phyloP scores from a whole-genome alignment of 1,140 invertebrate species.

The Drosophila suzukii region DNA sequence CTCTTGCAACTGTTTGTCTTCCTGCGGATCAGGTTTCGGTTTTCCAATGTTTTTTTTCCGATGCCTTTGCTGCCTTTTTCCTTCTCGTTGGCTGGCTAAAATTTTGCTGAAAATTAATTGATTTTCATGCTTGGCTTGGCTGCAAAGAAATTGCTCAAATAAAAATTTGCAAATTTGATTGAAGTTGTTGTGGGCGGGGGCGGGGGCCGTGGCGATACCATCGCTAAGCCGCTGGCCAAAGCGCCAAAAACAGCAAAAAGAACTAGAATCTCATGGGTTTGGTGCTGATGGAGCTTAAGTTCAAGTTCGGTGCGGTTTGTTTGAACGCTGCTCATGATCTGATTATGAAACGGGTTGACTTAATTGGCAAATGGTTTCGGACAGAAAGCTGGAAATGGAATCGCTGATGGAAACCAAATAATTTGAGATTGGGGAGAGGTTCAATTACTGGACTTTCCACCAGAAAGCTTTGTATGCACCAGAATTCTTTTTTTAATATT shows the following conservation, averaged over 20 bases:
- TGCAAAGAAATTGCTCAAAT: constrained; percentile 80
- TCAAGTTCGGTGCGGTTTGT: constrained; percentile 47
- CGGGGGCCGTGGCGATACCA: constrained; percentile 3
- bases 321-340: constrained; percentile 44
- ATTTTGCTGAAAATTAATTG: constrained; percentile 81
- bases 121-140: constrained; percentile 77
- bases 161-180: constrained; percentile 82
- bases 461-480: no score
- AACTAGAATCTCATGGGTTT: constrained; percentile 19
- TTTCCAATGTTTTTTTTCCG: constrained; percentile 34
- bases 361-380: constrained; percentile 13
- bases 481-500: no score
- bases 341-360: constrained; percentile 34
- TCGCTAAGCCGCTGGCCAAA: constrained; percentile 65
- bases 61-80: constrained; percentile 45
- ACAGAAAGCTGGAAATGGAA: background rate
- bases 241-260: constrained; percentile 49
- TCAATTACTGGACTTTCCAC: background rate
- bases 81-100: constrained; percentile 44
- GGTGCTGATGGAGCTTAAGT: constrained; percentile 31
- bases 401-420: background rate
- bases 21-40: constrained; percentile 45
- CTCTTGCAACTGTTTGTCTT: constrained; percentile 38
- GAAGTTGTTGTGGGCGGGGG: constrained; percentile 62
- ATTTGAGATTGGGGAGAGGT: background rate